Percentiles rank a stretch among this genome's conserved stretches.
phyloP scores from a whole-genome alignment of 2,888 invertebrate genomes.

The Notocelia uddmanniana region DNA sequence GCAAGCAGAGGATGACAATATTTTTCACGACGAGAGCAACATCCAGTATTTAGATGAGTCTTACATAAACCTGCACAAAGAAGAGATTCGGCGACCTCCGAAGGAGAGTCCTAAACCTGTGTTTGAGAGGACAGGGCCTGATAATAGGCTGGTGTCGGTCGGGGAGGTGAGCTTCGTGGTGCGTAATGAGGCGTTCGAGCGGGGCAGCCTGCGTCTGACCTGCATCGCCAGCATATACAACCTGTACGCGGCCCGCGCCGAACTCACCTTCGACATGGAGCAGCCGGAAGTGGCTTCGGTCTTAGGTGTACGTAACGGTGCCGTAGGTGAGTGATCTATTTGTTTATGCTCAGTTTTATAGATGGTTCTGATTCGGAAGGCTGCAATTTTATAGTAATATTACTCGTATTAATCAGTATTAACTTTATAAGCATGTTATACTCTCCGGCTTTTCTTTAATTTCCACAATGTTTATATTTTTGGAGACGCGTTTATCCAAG shows the following conservation, averaged over 20 bases:
- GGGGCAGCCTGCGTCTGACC: slow-evolving; percentile 87
- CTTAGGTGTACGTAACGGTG: slow-evolving; percentile 88
- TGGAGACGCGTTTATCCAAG: slow-evolving; percentile 7
- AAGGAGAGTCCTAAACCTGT: slow-evolving; percentile 71
- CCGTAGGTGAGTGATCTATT: slow-evolving; percentile 74
- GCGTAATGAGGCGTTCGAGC: slow-evolving; percentile 87
- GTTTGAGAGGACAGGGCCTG: slow-evolving; percentile 76
- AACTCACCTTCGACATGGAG: slow-evolving; percentile 89
- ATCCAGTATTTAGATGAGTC: slow-evolving; percentile 80
- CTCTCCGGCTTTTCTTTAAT: slow-evolving; percentile 40
- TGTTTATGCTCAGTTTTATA: neutral
- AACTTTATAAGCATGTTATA: too few relatives aligned
- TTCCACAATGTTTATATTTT: slow-evolving; percentile 31
- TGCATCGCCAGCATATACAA: slow-evolving; percentile 90
- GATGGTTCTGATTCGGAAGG: neutral
- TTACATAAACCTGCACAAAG: slow-evolving; percentile 79
- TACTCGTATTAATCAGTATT: neutral
- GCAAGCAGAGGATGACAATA: slow-evolving; percentile 74
- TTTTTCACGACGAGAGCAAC: slow-evolving; percentile 79
- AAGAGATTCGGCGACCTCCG: slow-evolving; percentile 76
- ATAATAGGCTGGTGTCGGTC: slow-evolving; percentile 74
- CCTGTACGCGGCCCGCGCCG: slow-evolving; percentile 87
- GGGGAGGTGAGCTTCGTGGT: slow-evolving; percentile 87
- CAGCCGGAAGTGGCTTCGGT: slow-evolving; percentile 91
- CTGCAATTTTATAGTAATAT: slow-evolving; percentile 45